Conservation (phyloP, 2,113 vertebrate genomes). For the Oncorhynchus gorbuscha region DNA sequence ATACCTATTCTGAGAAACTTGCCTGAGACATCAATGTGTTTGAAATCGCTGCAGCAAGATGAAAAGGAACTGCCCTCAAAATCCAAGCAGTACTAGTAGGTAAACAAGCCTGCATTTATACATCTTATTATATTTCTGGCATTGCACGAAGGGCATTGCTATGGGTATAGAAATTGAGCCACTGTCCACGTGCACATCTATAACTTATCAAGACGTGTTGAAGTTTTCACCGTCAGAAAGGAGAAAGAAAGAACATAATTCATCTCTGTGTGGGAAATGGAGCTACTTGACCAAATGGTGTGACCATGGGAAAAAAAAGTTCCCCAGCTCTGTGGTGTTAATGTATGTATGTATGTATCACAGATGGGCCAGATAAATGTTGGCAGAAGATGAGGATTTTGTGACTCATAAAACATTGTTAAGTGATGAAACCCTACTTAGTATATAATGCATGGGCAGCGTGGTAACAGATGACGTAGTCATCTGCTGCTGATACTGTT, state of each 20-base stretch:
- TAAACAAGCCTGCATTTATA: conserved; percentile 62
- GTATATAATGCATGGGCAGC: neutral
- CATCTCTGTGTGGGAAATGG: conserved; percentile 33
- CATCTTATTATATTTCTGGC: conserved; percentile 65
- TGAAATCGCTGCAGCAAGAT: neutral
- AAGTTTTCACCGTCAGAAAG: conserved; percentile 43
- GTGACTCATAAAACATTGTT: conserved; percentile 52
- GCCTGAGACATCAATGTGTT: neutral
- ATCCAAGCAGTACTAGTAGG: conserved; percentile 35
- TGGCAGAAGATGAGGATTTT: conserved; percentile 34
- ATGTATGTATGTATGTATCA: conserved; percentile 25
- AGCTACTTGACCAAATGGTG: conserved; percentile 52
- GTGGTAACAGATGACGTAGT: neutral
- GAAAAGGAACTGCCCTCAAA: conserved; percentile 45
- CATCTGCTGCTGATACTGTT: neutral
- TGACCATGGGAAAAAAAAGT: conserved; percentile 30
- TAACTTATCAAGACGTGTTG: conserved; percentile 9
- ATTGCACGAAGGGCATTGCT: conserved; percentile 43
- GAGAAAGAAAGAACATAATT: conserved; percentile 37
- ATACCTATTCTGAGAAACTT: neutral
- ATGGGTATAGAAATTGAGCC: conserved; percentile 7
- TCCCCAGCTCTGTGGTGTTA: conserved; percentile 12
- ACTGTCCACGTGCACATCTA: neutral
- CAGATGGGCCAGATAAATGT: conserved; percentile 25
- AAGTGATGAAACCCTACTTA: conserved; percentile 30